phyloP scores from a whole-genome alignment of 2,797 vertebrate genomes.

The Chaetophractus vellerosus region DNA sequence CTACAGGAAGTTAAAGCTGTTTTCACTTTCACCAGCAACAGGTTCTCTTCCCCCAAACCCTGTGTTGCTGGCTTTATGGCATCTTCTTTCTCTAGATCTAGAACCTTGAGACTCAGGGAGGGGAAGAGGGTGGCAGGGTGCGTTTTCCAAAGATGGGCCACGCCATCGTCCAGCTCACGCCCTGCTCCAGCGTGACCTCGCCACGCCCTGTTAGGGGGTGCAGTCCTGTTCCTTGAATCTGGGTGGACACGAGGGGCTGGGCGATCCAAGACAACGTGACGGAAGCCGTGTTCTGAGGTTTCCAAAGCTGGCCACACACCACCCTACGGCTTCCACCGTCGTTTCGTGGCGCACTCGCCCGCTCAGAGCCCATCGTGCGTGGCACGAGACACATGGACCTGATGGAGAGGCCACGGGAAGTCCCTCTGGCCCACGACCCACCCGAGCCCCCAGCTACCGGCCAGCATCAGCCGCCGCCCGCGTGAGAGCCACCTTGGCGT shows the following conservation, averaged over 20 bases:
- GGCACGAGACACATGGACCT: not conserved
- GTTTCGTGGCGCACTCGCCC: not conserved
- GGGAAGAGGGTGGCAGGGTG: rapidly evolving
- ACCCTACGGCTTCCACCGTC: not conserved
- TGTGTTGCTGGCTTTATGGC: rapidly evolving
- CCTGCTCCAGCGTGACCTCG: not conserved
- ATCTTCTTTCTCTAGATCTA: not conserved
- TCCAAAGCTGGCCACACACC: not conserved
- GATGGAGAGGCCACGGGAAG: not conserved
- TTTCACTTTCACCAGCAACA: not conserved
- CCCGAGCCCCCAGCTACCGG: too few species aligned
- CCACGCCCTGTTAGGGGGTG: too few species aligned
- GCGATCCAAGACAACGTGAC: not conserved
- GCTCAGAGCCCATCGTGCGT: not conserved
- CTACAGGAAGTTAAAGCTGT: not conserved
- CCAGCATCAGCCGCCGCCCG: not conserved
- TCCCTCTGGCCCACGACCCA: not conserved
- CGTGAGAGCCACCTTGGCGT: not conserved
- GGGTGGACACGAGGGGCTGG: too few species aligned
- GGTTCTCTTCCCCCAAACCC: too few species aligned
- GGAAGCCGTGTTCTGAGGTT: not conserved
- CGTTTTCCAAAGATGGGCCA: not conserved
- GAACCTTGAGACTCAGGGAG: not conserved
- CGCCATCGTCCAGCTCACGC: too few species aligned
- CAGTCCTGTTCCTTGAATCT: not conserved